Base-by-base conservation (phyloP, 2,797 vertebrate species). In the Pristis pectinata region DNA sequence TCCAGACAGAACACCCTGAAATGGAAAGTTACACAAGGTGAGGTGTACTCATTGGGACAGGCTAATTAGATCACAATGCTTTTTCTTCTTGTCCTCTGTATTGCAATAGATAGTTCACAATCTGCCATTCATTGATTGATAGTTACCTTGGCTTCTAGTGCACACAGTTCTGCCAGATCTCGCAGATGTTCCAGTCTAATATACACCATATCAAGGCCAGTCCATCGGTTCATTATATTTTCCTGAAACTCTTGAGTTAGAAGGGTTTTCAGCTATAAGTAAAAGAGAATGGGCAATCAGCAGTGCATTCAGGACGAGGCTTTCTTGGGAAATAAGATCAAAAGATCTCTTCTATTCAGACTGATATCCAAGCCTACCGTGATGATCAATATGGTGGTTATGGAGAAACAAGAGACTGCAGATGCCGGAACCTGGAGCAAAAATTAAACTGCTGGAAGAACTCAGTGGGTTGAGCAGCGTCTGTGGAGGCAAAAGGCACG, bases 121-220 rank as follows among this genome's bases (percentile, higher is more conserved):
- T 4, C n/a, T 79, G 77, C 2, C 61, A 41, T 61, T 30, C 59
- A 11, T 0, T n/a, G 64, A 11, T 30, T 53, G 0, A 8, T 1
- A 93, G 87, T 95, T 95, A 99, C 98, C 98, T 98, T 98, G 89
- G 97, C 96, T 0, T 97, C 98, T 87, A 97, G 96, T 0, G 95
- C 96, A 0, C 96, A 96, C 56, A 98, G 97, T 94, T 95, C 96
- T 94, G 96, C 97, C 77, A 97, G 83, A 67, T 97, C 97, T 94
- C 98, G 96, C 93, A 96, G 94, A 95, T 96, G 97, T 89, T 97
- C 97, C 91, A 98, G 95, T 0, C 95, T 97, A 91, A 96, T 95
- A 0, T 98, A 95, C 3, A 97, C 97, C 19, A 94, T 95, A 1
- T 98, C 97, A 95, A 99, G 94, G 1, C 96, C 96, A 3, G 96